Conservation (phyloP, 1,140 invertebrate genomes). For the Helicoverpa zea region DNA sequence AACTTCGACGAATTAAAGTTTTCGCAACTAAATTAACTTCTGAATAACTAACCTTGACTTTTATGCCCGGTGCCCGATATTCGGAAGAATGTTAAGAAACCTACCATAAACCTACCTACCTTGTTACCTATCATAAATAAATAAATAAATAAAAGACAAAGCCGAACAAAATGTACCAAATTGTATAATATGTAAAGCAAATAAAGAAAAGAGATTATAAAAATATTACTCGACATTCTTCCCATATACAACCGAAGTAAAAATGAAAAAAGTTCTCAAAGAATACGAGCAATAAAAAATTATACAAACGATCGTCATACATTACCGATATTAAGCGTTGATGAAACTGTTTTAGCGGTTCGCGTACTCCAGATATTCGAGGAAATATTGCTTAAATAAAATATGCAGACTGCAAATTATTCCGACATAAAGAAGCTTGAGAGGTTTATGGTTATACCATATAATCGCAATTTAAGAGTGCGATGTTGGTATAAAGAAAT, state of each 20-base stretch:
- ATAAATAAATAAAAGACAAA: no score
- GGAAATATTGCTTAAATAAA: conserved; percentile 65
- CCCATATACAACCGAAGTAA: conserved; percentile 30
- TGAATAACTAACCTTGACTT: not conserved
- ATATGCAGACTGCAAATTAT: conserved; percentile 74
- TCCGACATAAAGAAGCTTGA: conserved; percentile 69
- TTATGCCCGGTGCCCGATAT: not conserved
- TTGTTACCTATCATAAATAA: no score
- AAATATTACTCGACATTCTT: conserved; percentile 21
- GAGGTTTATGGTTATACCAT: conserved; percentile 75
- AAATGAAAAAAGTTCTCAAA: conserved; percentile 49
- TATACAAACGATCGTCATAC: conserved; percentile 59
- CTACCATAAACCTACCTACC: no score
- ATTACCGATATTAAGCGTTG: conserved; percentile 65
- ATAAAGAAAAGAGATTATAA: conserved; percentile 26
- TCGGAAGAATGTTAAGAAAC: no score
- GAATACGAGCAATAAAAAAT: conserved; percentile 50
- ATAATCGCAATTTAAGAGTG: conserved; percentile 59
- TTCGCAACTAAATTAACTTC: conserved; percentile 4
- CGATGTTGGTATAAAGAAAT: conserved; percentile 66
- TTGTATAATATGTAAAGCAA: not conserved
- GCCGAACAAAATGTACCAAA: not conserved
- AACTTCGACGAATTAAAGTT: conserved; percentile 17
- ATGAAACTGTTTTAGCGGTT: conserved; percentile 59
- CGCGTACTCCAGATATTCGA: conserved; percentile 59